Evolutionary conservation across 2,888 invertebrate genomes (phyloP), one percentile per base, ranked within the genome.

Genomic region (Sialis fuliginosa): DNA sequence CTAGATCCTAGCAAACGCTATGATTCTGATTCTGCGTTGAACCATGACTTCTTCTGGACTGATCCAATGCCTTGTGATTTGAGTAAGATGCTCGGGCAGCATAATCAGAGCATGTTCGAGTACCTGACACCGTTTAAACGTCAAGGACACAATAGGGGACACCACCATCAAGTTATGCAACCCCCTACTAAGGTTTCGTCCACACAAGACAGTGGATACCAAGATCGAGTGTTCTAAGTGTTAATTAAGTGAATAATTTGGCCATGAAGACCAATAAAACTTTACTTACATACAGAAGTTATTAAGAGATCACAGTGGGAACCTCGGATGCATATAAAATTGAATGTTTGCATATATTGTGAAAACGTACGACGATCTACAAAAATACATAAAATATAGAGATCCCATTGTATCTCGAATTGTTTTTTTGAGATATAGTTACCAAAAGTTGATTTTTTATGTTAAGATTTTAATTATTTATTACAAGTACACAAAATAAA

Each of bases 41-140:
- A 95, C 67, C 96, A 98, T 60, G 92, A 95, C 62, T 98, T 97
- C 69, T 98, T 98, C 69, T 98, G 93, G 92, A 87, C 86, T 5
- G 92, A 95, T 62, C 97, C 98, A 0, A 86, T 92, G 85, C 95
- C 96, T 0, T 82, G 84, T 58, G 90, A 90, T 60, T 69, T 91
- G 34, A 84, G 79, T 46, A 86, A 86, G 68, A 93, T 93, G 92
- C 66, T 96, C 52, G 89, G 88, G 0, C 88, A 89, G 57, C 85
- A 87, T 70, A 82, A 79, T 52, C 88, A 74, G 52, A 91, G 90
- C 64, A 95, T 95, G 93, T 96, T 95, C 62, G 95, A 96, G 62
- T 95, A 86, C 64, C 68, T 93, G 50, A 79, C 86, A 51, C 77
- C 82, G 52, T 77, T 90, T 48, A 57, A 91, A 58, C 59, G 89